These are phyloP conservation scores for Pionites leucogaster DNA, from an alignment of 2,113 vertebrate genomes.

Conservation along the genomic window DNA sequence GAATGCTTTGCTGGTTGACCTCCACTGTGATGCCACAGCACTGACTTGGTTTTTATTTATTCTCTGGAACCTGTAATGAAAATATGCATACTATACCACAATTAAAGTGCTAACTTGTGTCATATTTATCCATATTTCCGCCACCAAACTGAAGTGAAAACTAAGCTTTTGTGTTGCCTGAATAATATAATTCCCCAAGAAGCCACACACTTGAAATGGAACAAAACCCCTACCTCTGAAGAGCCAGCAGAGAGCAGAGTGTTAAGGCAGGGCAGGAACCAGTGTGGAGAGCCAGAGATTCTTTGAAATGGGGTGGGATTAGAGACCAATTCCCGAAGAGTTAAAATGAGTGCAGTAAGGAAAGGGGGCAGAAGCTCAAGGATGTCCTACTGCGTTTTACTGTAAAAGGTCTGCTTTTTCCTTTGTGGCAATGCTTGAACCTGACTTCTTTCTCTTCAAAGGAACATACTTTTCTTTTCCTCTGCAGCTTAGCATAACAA, in stretches of 20 bases:
- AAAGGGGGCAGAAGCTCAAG: background rate
- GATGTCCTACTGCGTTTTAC: background rate
- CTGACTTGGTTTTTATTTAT: background rate
- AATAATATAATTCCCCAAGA: background rate
- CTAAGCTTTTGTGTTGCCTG: background rate
- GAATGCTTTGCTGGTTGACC: background rate
- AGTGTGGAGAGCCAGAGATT: background rate
- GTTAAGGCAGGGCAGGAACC: background rate
- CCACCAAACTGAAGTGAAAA: background rate
- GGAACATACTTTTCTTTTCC: background rate
- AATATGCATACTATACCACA: background rate
- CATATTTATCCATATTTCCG: background rate
- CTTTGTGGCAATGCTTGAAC: background rate
- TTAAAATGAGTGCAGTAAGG: background rate
- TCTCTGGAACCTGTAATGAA: background rate
- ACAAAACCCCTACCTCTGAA: background rate
- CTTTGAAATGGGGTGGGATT: background rate
- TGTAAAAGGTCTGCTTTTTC: background rate
- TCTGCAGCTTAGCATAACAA: slow-evolving; percentile 2
- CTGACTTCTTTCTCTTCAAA: background rate
- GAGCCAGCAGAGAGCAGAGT: background rate
- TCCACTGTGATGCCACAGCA: background rate
- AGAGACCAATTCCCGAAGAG: background rate
- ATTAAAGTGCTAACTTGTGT: background rate
- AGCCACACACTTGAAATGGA: background rate